phyloP scores from a whole-genome alignment of 2,888 invertebrate species.

The Drosophila neutralis region DNA sequence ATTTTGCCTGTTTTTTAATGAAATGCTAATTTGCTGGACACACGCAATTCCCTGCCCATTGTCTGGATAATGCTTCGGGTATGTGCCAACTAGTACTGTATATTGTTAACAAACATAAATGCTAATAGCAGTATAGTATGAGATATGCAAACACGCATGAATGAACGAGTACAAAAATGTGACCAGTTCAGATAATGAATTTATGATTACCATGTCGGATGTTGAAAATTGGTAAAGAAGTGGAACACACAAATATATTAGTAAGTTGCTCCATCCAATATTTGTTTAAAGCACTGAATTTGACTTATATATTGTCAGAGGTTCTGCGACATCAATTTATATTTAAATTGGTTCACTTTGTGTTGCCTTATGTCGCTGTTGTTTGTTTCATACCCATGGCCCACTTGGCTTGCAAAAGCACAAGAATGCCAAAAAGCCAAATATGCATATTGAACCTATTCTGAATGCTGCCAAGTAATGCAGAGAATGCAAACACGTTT shows the following conservation, averaged over 20 bases:
- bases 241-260: background rate
- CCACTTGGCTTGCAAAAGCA: constrained; percentile 44
- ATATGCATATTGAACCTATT: constrained; percentile 40
- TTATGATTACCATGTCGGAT: background rate
- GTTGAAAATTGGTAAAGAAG: background rate
- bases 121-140: constrained; percentile 1
- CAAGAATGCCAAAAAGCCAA: constrained; percentile 22
- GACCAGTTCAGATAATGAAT: background rate
- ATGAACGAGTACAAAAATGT: background rate
- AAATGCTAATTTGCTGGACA: constrained; percentile 72
- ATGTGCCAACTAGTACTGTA: background rate
- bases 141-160: constrained; percentile 32
- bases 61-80: constrained; percentile 31
- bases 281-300: background rate
- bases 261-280: background rate
- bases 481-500: constrained; percentile 49
- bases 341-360: constrained; percentile 34
- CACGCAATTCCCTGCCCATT: constrained; percentile 60
- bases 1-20: constrained; percentile 71
- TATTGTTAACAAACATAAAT: constrained; percentile 18
- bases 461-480: constrained; percentile 56
- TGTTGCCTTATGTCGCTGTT: constrained; percentile 7
- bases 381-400: constrained; percentile 43
- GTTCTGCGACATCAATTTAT: constrained; percentile 6
- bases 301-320: background rate